Evolutionary conservation across 2,888 invertebrate genomes (phyloP), one percentile per base, ranked within the genome.

Genomic region (Dione vanillae): DNA sequence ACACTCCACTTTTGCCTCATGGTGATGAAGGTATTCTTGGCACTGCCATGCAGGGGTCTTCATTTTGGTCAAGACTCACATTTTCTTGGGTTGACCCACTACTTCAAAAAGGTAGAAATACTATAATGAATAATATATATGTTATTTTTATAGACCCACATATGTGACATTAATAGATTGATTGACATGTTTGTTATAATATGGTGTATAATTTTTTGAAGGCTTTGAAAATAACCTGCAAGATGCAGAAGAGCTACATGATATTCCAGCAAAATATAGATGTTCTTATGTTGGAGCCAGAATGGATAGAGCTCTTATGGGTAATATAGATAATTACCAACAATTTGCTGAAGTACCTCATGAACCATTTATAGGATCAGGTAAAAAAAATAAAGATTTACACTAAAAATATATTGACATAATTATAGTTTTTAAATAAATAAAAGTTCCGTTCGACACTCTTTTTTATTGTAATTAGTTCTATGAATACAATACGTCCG

Each of bases 61-160:
- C 95, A 67, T 94, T 94, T 82, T 80, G 96, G 2, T 97, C 98
- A 0, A 95, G 95, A 82, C 90, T 98, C n/a, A 87, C 96, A 35
- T 98, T 99, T 85, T 94, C 95, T 73, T 99, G 99, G 99, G 98
- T 98, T 1, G 95, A 96, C 75, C 97, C 97, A 2, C 88, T 99
- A 69, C 96, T 99, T 87, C 88, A 94, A 70, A 98, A 97, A 92
- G 98, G 94, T 90, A 84, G 68, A 14, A 37, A 11, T 16, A 47
- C 6, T 3, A 27, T 27, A 3, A 7, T 45, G 45, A 7, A 10
- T 35, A 10, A 1, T 0, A 37, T 37, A 16, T 56, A 6, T 37
- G 37, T 37, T 10, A 37, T 35, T 14, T 35, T n/a, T 35, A 19
- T 11, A 49, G n/a, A 47, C n/a, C n/a, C n/a, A n/a, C n/a, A n/a